These are phyloP conservation scores for Spilosoma lubricipeda DNA, from an alignment of 2,888 invertebrate species.

Conservation along the genomic window DNA sequence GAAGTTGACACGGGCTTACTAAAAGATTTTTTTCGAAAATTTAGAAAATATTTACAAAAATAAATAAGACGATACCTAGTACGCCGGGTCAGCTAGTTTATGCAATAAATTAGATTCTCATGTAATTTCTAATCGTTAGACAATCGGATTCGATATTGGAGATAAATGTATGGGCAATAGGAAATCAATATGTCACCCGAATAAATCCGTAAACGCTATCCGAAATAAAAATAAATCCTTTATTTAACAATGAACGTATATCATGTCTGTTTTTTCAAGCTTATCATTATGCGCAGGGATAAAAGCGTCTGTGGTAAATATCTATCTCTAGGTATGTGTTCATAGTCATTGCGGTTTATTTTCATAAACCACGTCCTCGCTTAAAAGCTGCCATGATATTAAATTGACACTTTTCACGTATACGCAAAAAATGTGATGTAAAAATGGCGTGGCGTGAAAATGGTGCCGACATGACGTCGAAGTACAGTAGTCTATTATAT, in stretches of 20 bases:
- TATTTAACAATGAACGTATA: constrained; percentile 17
- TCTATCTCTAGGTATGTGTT: constrained; percentile 20
- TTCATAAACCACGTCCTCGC: constrained; percentile 39
- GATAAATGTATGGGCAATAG: not conserved
- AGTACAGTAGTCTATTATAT: constrained; percentile 1
- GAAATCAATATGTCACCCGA: not conserved
- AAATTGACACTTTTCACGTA: constrained; percentile 45
- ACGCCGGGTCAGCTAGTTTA: too few relatives aligned
- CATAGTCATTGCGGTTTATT: constrained; percentile 33
- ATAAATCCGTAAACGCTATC: not conserved
- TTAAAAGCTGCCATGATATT: constrained; percentile 46
- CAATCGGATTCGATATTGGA: not conserved
- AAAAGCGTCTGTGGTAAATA: constrained; percentile 25
- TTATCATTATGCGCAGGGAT: constrained; percentile 18
- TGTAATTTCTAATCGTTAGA: not conserved
- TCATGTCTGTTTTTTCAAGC: constrained; percentile 6
- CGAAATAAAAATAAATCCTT: not conserved
- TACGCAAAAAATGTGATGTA: constrained; percentile 34
- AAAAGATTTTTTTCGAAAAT: too few relatives aligned
- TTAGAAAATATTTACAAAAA: too few relatives aligned
- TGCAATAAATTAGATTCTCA: not conserved
- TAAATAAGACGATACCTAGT: too few relatives aligned
- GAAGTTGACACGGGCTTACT: too few relatives aligned
- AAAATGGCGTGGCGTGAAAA: constrained; percentile 22
- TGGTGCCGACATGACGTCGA: constrained; percentile 25